These are phyloP conservation scores for Ectemnius continuus DNA, from an alignment of 2,888 invertebrate genomes.

Conservation along the genomic window DNA sequence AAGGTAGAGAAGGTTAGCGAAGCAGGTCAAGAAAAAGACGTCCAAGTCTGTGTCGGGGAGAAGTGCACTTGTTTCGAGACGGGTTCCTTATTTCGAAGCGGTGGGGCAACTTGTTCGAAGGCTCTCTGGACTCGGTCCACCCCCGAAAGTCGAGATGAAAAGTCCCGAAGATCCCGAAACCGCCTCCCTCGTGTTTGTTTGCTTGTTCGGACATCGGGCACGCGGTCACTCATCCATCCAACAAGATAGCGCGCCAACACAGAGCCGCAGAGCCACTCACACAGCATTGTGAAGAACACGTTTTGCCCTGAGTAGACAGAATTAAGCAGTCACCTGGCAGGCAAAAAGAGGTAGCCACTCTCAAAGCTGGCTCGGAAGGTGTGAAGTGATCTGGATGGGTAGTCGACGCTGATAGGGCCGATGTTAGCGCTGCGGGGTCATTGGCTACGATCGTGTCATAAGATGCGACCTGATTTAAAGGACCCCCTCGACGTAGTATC, in stretches of 20 bases:
- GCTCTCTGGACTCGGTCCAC: slow-evolving; percentile 41
- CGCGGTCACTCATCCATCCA: slow-evolving; percentile 29
- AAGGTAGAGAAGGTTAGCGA: neutral
- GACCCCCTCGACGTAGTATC: neutral
- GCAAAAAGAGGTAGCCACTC: neutral
- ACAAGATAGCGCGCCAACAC: no score
- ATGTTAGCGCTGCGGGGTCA: no score
- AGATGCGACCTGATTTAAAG: slow-evolving; percentile 4
- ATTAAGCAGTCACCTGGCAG: slow-evolving; percentile 1
- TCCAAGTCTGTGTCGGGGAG: slow-evolving; percentile 12
- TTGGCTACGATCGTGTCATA: neutral
- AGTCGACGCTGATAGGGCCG: neutral
- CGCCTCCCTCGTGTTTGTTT: slow-evolving; percentile 64
- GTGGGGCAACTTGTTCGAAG: neutral
- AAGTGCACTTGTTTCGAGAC: slow-evolving; percentile 51
- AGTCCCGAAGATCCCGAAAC: slow-evolving; percentile 51
- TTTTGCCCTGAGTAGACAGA: neutral
- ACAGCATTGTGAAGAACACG: neutral
- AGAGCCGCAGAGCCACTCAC: no score
- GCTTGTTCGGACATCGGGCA: slow-evolving; percentile 64
- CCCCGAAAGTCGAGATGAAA: slow-evolving; percentile 64
- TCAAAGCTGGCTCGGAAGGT: slow-evolving; percentile 1
- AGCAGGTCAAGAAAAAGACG: slow-evolving; percentile 44
- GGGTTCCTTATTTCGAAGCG: neutral
- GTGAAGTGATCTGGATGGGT: neutral